Evolutionary conservation across 2,113 vertebrate genomes (phyloP).

Genomic region (Rhinopomastus cyanomelas): DNA sequence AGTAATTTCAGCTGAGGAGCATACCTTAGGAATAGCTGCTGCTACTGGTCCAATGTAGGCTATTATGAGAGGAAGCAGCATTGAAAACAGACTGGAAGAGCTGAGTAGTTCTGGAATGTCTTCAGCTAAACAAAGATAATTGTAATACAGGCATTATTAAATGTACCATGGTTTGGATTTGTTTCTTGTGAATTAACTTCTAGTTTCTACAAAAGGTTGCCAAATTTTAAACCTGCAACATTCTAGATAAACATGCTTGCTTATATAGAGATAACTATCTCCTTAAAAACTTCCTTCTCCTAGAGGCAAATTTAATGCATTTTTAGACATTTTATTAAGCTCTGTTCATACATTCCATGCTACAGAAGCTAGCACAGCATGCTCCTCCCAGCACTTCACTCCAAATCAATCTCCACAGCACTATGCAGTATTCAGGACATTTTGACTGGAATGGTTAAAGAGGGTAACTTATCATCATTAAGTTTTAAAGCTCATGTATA

Average conservation of each 20-base stretch:
- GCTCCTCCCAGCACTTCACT: not conserved
- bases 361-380: not conserved
- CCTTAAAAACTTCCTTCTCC: not conserved
- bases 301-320: not conserved
- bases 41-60: conserved; percentile 98
- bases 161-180: not conserved
- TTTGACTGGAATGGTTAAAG: not conserved
- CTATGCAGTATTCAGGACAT: not conserved
- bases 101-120: conserved; percentile 98
- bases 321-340: not conserved
- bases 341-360: not conserved
- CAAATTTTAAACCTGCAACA: not conserved
- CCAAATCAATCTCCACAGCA: not conserved
- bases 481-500: not conserved
- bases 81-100: conserved; percentile 97
- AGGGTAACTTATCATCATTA: not conserved
- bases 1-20: not conserved
- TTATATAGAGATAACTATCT: not conserved
- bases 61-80: conserved; percentile 97
- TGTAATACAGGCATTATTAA: conserved; percentile 2
- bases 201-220: not conserved
- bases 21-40: conserved; percentile 96
- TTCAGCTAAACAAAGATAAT: conserved; percentile 81
- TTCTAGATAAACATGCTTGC: not conserved
- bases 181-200: not conserved